Base-by-base conservation (phyloP, 2,888 invertebrate species). In the Nudaria mundana region DNA sequence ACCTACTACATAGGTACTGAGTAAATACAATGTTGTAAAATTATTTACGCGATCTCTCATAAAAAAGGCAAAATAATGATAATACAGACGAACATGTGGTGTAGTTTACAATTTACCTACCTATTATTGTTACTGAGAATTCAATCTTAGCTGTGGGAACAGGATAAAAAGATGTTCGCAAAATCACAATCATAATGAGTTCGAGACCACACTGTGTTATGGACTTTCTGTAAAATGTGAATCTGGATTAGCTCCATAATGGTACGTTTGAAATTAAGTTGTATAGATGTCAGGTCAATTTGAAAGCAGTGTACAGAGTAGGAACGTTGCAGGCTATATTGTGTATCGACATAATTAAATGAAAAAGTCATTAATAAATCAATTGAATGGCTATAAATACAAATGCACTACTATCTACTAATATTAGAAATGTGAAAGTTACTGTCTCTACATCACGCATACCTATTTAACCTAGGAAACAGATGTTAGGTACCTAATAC, bases 61-160 rank as follows among this genome's bases (percentile, higher is more conserved):
- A 35, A 36, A 41, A 11, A 3, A 16, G 22, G 26, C 39, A 23
- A 20, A 3, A 20, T 20, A 8, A 40, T 36, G 42, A 43, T 14
- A 44, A 22, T 22, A 40, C 14, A 46, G 44, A 34, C 29, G 15
- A 31, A 31, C 34, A 38, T 34, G 33, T 30, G 41, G 38, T 15
- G 31, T 24, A 37, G 28, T 40, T 43, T 37, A 37, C 43, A 48
- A 44, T 42, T 36, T 49, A 46, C 34, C 31, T 24, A 42, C 34
- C 31, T 24, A 42, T 18, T 34, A 52, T 40, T 45, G 45, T 44
- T 66, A 65, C 53, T 47, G 26, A 38, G 59, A 61, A 63, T 38
- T 38, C 24, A 30, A 57, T 45, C 52, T 52, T 26, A 43, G 52
- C 50, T 53, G 57, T 63, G 63, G 52, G 57, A 66, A 65, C 46